These are phyloP conservation scores for Latrodectus elegans DNA, from an alignment of 2,888 invertebrate genomes.

Conservation along the genomic window DNA sequence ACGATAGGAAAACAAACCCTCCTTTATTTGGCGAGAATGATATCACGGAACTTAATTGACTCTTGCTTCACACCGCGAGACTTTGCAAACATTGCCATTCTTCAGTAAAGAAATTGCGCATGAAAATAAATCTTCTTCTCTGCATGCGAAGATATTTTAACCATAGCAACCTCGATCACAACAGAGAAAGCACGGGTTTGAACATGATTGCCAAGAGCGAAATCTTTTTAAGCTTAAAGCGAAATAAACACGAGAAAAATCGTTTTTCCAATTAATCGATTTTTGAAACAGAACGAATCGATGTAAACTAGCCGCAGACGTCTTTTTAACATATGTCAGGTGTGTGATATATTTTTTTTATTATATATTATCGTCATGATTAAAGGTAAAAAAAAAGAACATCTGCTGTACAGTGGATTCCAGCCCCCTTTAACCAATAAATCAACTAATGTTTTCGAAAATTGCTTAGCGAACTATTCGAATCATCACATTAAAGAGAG, in stretches of 20 bases:
- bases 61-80: constrained; percentile 2
- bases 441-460: neutral
- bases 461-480: neutral
- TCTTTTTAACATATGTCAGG: constrained; percentile 58
- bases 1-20: neutral
- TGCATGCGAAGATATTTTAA: constrained; percentile 26
- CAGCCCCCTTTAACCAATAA: neutral
- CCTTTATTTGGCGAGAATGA: neutral
- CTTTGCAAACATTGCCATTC: neutral
- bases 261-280: constrained; percentile 5
- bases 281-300: constrained; percentile 8
- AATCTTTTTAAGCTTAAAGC: constrained; percentile 32
- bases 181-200: constrained; percentile 26
- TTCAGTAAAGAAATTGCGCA: neutral
- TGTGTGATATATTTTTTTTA: neutral
- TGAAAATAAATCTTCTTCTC: constrained; percentile 51
- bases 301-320: constrained; percentile 53
- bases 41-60: constrained; percentile 2
- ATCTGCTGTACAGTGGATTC: neutral
- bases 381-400: neutral
- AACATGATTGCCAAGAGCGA: constrained; percentile 14
- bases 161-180: constrained; percentile 64
- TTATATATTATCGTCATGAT: neutral
- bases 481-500: constrained; percentile 3
- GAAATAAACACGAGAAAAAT: constrained; percentile 9